Evolutionary conservation across 2,113 vertebrate species (phyloP).

Genomic region (Macrotus californicus): DNA sequence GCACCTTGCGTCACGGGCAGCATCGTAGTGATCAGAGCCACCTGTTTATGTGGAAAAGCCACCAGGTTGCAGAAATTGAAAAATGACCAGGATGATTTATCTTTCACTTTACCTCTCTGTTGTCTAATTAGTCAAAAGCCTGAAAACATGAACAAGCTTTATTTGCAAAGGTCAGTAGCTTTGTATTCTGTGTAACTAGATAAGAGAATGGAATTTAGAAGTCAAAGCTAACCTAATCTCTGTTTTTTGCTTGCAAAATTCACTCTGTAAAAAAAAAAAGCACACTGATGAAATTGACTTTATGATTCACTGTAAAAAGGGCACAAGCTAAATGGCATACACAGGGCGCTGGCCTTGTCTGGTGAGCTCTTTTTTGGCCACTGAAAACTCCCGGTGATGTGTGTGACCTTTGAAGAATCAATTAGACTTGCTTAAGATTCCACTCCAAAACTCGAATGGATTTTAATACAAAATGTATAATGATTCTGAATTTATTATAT

Average conservation of each 20-base stretch:
- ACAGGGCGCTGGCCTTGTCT: background rate
- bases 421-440: slow-evolving; percentile 47
- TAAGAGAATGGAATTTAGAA: slow-evolving; percentile 47
- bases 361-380: background rate
- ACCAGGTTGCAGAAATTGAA: slow-evolving; percentile 8
- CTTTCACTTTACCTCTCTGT: slow-evolving; percentile 32
- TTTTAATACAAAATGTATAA: slow-evolving; percentile 27
- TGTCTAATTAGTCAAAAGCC: slow-evolving; percentile 60
- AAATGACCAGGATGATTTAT: slow-evolving; percentile 41
- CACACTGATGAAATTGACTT: slow-evolving; percentile 48
- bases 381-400: slow-evolving; percentile 12
- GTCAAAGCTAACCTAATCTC: slow-evolving; percentile 18
- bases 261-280: background rate
- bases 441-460: background rate
- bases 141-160: slow-evolving; percentile 19
- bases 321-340: background rate
- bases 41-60: background rate
- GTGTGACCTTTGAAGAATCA: slow-evolving; percentile 61
- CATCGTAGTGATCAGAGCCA: background rate
- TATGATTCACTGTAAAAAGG: slow-evolving; percentile 59
- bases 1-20: background rate
- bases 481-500: background rate
- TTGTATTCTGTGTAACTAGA: slow-evolving; percentile 55
- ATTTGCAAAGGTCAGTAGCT: slow-evolving; percentile 66
- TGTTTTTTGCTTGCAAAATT: slow-evolving; percentile 41